Base-by-base conservation (phyloP, 2,797 vertebrate species). In the Enteromius mattozi region DNA sequence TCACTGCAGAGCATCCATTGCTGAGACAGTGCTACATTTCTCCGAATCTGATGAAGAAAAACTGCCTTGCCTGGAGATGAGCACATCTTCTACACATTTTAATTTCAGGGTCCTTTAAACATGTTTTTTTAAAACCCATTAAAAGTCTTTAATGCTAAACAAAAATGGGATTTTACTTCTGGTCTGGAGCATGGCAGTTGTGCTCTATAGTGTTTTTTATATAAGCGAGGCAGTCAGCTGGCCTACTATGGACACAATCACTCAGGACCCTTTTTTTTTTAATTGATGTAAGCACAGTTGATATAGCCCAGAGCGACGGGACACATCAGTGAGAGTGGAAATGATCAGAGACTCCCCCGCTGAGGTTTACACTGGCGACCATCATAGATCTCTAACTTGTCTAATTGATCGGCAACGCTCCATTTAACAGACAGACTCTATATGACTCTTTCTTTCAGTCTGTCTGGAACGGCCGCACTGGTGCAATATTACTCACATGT, bases 371-470 rank as follows among this genome's bases (percentile, higher is more conserved):
- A 61, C 9, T 2, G 68, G 35, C 3, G 2, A 17, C 49, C 17
- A 47, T 42, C 68, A 45, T 0, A 81, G 14, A 81, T 33, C 66
- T 81, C 68, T n/a, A 70, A 71, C 16, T n/a, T 12, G 8, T 81
- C 21, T 33, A 5, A 65, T 65, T 72, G 83, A 80, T 47, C n/a
- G 2, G 10, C 12, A n/a, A 63, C 21, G 59, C 78, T 85, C 59
- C 35, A 80, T 68, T 80, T 45, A 63, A 16, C 74, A 66, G 21
- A 70, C 37, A 35, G 10, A 6, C 51, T 59, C 19, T 13, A 21
- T 78, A 61, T 19, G 61, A 21, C 42, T 65, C 13, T 49, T 35
- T 21, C 37, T 13, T 70, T 56, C 47, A 8, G 49, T 35, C 63
- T 30, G 42, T 65, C 33, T 56, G 75, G 35, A 42, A 1, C 47